phyloP scores from a whole-genome alignment of 2,888 invertebrate species.

The Hydropsyche betteni region DNA sequence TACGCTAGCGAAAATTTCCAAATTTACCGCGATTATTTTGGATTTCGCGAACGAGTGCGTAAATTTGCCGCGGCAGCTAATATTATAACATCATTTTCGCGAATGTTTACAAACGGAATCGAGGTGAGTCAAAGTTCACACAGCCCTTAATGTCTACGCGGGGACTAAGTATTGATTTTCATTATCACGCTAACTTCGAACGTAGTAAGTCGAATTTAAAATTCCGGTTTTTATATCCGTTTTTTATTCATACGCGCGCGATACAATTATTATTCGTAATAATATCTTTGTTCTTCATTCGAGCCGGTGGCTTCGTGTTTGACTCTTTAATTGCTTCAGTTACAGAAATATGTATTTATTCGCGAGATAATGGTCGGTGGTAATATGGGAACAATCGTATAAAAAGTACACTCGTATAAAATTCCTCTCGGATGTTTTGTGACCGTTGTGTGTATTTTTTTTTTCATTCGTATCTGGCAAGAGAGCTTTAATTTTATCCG shows the following conservation, averaged over 20 bases:
- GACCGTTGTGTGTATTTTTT: neutral
- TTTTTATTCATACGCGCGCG: no score
- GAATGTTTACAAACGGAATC: constrained; percentile 25
- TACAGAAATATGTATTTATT: constrained; percentile 3
- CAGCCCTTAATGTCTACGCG: constrained; percentile 11
- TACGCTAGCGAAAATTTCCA: neutral
- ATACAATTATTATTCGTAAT: constrained; percentile 2
- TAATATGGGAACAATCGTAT: constrained; percentile 1
- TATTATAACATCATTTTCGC: no score
- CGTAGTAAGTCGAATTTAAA: neutral
- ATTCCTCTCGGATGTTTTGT: neutral
- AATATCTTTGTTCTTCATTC: neutral
- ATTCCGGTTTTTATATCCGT: neutral
- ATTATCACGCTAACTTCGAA: constrained; percentile 33
- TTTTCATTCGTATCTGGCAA: neutral
- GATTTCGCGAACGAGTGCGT: neutral
- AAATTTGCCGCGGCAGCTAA: neutral
- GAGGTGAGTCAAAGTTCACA: constrained; percentile 27
- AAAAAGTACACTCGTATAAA: neutral
- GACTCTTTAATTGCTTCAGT: constrained; percentile 12
- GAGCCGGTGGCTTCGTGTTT: neutral
- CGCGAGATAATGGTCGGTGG: neutral
- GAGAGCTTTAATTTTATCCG: neutral
- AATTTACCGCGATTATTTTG: neutral
- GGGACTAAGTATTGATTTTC: constrained; percentile 29